Percentiles rank a stretch among this genome's conserved stretches.
These are phyloP conservation scores for Chionis minor DNA, from an alignment of 2,113 vertebrate genomes.

Conservation along the genomic window DNA sequence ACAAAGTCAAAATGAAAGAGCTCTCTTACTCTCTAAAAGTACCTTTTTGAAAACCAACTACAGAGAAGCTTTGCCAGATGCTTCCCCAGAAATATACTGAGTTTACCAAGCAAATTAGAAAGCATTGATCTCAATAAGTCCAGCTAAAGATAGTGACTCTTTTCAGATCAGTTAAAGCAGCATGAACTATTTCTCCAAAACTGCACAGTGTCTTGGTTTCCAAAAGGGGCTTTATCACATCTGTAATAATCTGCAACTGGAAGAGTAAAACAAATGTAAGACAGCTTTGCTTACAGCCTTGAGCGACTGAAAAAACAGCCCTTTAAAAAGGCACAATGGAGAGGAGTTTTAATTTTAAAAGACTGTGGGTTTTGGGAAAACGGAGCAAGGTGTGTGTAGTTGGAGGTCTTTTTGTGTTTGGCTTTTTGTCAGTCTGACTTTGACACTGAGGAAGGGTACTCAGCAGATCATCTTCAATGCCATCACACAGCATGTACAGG, in stretches of 20 bases:
- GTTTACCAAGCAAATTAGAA: slow-evolving; percentile 79
- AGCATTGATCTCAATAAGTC: slow-evolving; percentile 70
- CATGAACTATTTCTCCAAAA: slow-evolving; percentile 71
- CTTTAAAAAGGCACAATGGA: background rate
- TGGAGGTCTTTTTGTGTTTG: background rate
- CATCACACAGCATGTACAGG: no score
- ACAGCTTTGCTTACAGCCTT: background rate
- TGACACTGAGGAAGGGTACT: background rate
- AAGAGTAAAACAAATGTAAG: background rate
- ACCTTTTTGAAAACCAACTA: slow-evolving; percentile 83
- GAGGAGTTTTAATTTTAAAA: background rate
- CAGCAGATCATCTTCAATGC: no score
- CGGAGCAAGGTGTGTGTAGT: no score
- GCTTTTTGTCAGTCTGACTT: background rate
- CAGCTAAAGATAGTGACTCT: slow-evolving; percentile 71
- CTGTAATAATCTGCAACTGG: slow-evolving; percentile 80
- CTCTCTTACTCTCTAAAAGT: background rate
- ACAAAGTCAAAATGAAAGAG: background rate
- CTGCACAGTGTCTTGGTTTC: slow-evolving; percentile 78
- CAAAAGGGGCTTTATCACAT: slow-evolving; percentile 81
- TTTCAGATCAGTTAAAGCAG: slow-evolving; percentile 55
- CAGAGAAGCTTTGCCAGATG: slow-evolving; percentile 83
- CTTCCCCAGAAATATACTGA: slow-evolving; percentile 83
- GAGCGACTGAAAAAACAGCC: background rate
- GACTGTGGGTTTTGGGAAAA: background rate